Evolutionary conservation across 2,888 invertebrate species (phyloP).

Genomic region (Tenodera sinensis): DNA sequence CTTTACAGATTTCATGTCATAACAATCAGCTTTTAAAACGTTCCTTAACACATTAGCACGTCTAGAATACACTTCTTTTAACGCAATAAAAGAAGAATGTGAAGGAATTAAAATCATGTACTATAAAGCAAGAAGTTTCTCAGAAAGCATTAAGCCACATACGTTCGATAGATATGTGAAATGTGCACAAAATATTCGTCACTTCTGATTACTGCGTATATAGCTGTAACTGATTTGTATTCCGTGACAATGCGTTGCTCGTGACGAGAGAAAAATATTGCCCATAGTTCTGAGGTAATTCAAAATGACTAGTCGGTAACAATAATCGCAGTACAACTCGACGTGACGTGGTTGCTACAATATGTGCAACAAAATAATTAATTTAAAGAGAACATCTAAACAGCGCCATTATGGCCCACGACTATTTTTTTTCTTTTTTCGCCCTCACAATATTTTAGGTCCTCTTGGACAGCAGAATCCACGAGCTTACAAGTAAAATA

Average conservation of each 20-base stretch:
- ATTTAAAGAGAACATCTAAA: not conserved
- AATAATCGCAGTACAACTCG: not conserved
- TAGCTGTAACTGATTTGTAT: not conserved
- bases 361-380: not conserved
- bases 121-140: too few species aligned
- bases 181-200: not conserved
- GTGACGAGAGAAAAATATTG: not conserved
- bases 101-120: too few species aligned
- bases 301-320: not conserved
- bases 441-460: not conserved
- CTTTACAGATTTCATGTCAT: too few species aligned
- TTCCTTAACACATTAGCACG: too few species aligned
- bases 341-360: not conserved
- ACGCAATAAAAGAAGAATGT: too few species aligned
- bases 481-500: not conserved
- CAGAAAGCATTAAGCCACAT: not conserved
- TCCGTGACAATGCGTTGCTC: not conserved
- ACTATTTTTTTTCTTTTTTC: not conserved
- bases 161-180: not conserved
- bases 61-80: too few species aligned
- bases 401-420: not conserved
- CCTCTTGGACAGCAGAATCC: not conserved
- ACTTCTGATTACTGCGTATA: not conserved
- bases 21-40: too few species aligned
- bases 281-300: not conserved